Percentiles rank a stretch among this genome's conserved stretches.
Conservation (phyloP, 2,888 invertebrate genomes). For the Sussaba pulchella region DNA sequence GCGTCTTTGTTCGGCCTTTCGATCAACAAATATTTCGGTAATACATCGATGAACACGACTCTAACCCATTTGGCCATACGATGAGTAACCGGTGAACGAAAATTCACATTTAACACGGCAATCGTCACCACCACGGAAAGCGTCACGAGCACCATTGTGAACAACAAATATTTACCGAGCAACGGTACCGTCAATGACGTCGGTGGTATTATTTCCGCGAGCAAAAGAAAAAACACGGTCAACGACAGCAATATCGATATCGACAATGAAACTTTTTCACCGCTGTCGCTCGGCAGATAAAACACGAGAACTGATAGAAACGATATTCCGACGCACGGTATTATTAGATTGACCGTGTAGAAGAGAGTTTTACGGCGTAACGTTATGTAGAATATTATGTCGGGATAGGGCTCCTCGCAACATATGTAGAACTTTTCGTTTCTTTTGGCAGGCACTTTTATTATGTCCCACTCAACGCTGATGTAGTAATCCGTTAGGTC, state of each 20-base stretch:
- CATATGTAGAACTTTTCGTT: slow-evolving; percentile 98
- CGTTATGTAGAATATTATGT: slow-evolving; percentile 99
- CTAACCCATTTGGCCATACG: slow-evolving; percentile 97
- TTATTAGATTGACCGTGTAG: slow-evolving; percentile 98
- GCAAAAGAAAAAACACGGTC: slow-evolving; percentile 96
- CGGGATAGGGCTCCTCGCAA: slow-evolving; percentile 98
- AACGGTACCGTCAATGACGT: slow-evolving; percentile 96
- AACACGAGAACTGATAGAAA: slow-evolving; percentile 98
- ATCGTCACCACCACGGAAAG: slow-evolving; percentile 97
- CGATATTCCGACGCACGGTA: slow-evolving; percentile 98
- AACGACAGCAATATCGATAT: slow-evolving; percentile 96
- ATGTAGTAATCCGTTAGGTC: slow-evolving; percentile 97
- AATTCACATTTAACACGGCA: slow-evolving; percentile 97
- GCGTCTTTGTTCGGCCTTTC: slow-evolving; percentile 94
- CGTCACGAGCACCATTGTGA: slow-evolving; percentile 97
- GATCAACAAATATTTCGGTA: slow-evolving; percentile 95
- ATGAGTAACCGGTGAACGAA: slow-evolving; percentile 96
- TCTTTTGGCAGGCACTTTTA: slow-evolving; percentile 95
- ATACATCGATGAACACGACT: slow-evolving; percentile 92
- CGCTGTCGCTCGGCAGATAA: slow-evolving; percentile 98
- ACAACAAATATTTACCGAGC: slow-evolving; percentile 95
- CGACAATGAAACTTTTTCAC: slow-evolving; percentile 98
- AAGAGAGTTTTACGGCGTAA: slow-evolving; percentile 97
- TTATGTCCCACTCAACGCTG: slow-evolving; percentile 99
- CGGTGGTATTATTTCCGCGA: slow-evolving; percentile 97